Evolutionary conservation across 2,113 vertebrate genomes (phyloP).

Genomic region (Gadus chalcogrammus): DNA sequence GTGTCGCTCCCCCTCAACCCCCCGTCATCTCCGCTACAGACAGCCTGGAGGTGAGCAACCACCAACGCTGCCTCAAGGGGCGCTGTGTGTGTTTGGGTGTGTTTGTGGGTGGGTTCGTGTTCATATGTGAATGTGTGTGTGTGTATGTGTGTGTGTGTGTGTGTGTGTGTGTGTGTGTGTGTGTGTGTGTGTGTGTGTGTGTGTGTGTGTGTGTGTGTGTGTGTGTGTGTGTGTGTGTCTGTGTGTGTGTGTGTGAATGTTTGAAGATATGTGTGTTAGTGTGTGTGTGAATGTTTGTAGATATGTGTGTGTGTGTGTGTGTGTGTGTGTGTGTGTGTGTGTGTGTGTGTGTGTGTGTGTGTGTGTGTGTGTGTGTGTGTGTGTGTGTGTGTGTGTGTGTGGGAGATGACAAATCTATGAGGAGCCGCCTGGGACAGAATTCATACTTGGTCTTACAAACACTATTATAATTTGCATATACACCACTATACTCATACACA

Average conservation of each 20-base stretch:
- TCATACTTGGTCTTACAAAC: too few species aligned
- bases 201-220: neutral
- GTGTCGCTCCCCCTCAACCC: conserved; percentile 88
- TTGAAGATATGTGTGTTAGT: neutral
- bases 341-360: neutral
- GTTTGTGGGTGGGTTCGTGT: conserved; percentile 7
- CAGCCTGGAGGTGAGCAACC: conserved; percentile 81
- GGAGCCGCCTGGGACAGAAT: too few species aligned
- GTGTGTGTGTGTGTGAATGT: neutral
- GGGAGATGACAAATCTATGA: too few species aligned
- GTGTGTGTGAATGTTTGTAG: neutral
- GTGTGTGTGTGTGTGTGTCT: neutral
- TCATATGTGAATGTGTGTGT: neutral
- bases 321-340: neutral
- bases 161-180: neutral
- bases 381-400: neutral
- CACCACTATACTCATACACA: too few species aligned
- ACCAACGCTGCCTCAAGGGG: neutral
- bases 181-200: conserved; percentile 2
- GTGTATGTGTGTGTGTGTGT: neutral
- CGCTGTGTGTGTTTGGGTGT: conserved; percentile 1
- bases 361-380: neutral
- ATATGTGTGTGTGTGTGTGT: neutral
- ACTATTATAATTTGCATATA: too few species aligned
- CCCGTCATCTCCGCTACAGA: conserved; percentile 89